Percentiles rank a stretch among this genome's conserved stretches.
These are phyloP conservation scores for Callinectes sapidus DNA, from an alignment of 2,888 invertebrate species.

Conservation along the genomic window DNA sequence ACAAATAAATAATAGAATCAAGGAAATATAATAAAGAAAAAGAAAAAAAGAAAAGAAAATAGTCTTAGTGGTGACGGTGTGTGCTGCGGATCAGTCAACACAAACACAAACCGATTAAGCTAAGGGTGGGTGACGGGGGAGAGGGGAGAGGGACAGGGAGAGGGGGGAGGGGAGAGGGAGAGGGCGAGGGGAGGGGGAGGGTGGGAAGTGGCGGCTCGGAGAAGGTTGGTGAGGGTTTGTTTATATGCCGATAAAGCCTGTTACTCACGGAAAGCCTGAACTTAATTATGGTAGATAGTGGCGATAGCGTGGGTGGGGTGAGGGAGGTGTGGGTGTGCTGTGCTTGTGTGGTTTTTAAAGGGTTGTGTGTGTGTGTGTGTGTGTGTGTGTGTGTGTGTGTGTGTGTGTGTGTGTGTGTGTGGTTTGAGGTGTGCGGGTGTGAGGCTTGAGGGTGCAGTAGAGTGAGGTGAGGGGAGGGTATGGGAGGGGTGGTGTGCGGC, in stretches of 20 bases:
- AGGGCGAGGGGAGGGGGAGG: background rate
- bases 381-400: slow-evolving; percentile 42
- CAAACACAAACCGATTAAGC: background rate
- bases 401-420: slow-evolving; percentile 33
- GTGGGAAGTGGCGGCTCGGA: background rate
- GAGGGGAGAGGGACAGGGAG: background rate
- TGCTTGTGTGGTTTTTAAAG: slow-evolving; percentile 41
- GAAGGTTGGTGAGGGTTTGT: background rate
- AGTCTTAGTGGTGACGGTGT: background rate
- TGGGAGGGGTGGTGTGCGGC: background rate
- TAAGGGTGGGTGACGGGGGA: background rate
- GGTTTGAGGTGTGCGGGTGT: background rate
- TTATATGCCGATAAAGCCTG: slow-evolving; percentile 21
- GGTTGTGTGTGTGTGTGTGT: slow-evolving; percentile 43
- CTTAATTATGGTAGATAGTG: slow-evolving; percentile 21
- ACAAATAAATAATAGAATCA: background rate
- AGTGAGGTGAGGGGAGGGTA: background rate
- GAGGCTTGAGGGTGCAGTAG: no score
- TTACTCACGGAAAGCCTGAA: slow-evolving; percentile 20
- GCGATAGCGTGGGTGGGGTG: background rate
- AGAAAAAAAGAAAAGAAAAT: background rate
- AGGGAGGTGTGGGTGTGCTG: slow-evolving; percentile 27
- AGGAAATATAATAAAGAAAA: no score
- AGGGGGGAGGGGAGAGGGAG: background rate
- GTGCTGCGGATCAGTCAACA: background rate